Evolutionary conservation across 2,797 vertebrate species (phyloP), one percentile per base, ranked within the genome.

Genomic region (Delichon dasypus): DNA sequence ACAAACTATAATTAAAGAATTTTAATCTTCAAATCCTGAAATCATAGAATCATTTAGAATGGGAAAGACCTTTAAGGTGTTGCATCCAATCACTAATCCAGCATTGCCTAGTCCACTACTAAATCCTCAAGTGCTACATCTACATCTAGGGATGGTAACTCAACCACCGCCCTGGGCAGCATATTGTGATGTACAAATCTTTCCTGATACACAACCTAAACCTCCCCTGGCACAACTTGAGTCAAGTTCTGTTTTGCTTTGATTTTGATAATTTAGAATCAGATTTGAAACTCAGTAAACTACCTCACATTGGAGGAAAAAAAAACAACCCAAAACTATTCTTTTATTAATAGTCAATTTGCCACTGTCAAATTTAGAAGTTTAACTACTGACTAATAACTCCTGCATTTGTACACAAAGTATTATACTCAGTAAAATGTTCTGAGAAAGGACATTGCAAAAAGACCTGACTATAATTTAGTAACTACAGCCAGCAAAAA

Each of bases 281-380:
- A 70, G 3, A 67, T 85, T 36, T 71, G 32, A 91, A 67, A 79
- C 61, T 13, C 14, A 62, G 13, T 42, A 77, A 7, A 55, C 1
- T 17, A 58, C 8, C 0, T 2, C 5, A 51, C 7, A 32, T 0
- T 10, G 18, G 12, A 19, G 7, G 2, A 21, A 45, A 51, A 73
- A 7, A 0, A 25, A 34, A 23, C 11, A 32, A 16, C 17, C 3
- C 5, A 7, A 20, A 65, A 1, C 1, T 4, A 27, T 32, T 76
- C 34, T 40, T 36, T 87, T 6, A 25, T 38, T 66, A 45, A 40
- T 6, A 10, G 22, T 34, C 7, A 44, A 44, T 60, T 62, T 80
- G 5, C 10, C 22, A 48, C 17, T 62, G 34, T 57, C 34, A 88
- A 72, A 83, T 64, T 54, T 42, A 47, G 22, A 65, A 60, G 3